Percentiles rank a stretch among this genome's conserved stretches.
phyloP scores from a whole-genome alignment of 2,888 invertebrate genomes.

The Parnassius mnemosyne region DNA sequence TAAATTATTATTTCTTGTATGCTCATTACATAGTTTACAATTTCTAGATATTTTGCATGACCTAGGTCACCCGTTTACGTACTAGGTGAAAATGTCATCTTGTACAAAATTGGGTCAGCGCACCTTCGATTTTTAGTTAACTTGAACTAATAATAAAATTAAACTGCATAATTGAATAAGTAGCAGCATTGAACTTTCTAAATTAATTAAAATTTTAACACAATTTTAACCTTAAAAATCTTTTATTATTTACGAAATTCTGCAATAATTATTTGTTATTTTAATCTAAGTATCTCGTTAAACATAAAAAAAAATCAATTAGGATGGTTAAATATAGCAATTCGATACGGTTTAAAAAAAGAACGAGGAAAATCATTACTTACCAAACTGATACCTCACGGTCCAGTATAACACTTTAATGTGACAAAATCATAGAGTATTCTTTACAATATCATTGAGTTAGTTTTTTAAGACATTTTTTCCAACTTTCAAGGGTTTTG shows the following conservation, averaged over 20 bases:
- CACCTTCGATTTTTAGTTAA: slow-evolving; percentile 35
- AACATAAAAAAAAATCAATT: neutral
- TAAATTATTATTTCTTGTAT: neutral
- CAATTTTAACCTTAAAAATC: slow-evolving; percentile 6
- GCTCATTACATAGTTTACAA: slow-evolving; percentile 12
- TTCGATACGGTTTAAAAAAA: slow-evolving; percentile 38
- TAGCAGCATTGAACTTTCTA: neutral
- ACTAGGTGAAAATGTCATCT: slow-evolving; percentile 51
- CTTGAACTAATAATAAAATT: slow-evolving; percentile 22
- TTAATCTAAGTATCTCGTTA: no score
- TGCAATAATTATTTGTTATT: no score
- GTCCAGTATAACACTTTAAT: slow-evolving; percentile 23
- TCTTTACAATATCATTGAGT: slow-evolving; percentile 1
- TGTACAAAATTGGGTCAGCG: slow-evolving; percentile 54
- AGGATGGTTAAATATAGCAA: slow-evolving; percentile 39
- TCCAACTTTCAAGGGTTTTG: slow-evolving; percentile 39
- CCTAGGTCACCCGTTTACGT: slow-evolving; percentile 54
- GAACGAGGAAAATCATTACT: slow-evolving; percentile 60
- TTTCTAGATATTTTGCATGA: slow-evolving; percentile 38
- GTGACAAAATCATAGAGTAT: slow-evolving; percentile 17
- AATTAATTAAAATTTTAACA: no score
- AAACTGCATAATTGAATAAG: neutral
- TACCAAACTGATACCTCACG: slow-evolving; percentile 36
- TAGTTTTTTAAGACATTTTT: slow-evolving; percentile 14
- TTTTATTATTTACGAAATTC: neutral